Base-by-base conservation (phyloP, 2,888 invertebrate species). In the Drosophila koepferae region DNA sequence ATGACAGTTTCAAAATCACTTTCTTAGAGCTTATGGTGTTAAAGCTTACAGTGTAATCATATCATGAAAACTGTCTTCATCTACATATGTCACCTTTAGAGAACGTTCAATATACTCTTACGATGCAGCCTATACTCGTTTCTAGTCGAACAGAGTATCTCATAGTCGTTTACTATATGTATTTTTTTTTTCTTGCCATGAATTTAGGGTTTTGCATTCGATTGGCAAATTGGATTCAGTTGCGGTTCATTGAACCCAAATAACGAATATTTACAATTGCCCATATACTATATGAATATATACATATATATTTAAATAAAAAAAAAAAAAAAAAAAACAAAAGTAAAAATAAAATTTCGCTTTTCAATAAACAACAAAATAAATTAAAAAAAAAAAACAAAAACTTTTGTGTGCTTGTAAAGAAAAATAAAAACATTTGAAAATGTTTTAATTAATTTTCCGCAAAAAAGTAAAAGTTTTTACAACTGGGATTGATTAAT, bases 211-310 rank as follows among this genome's bases (percentile, higher is more conserved):
- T 41, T 58, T 60, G 51, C 55, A 76, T 72, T 76, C 62, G 72
- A 79, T 80, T 81, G 86, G 74, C 74, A 81, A 80, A 88, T 82
- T 81, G 60, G 40, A 74, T 59, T 69, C 65, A 51, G 80, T 73
- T 85, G 56, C 88, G 90, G 90, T 77, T 89, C 90, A 82, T 67
- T 82, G 77, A 89, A 82, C 81, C 59, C 58, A 62, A 84, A 87
- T 74, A 87, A 83, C 44, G 72, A 43, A 43, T 54, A 31, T 65
- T 44, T 46, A 59, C 56, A 59, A 69, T 72, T 70, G 66, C 62
- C 31, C n/a, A 44, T 28, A 20, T n/a, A n/a, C n/a, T n/a, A n/a
- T n/a, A n/a, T n/a, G n/a, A n/a, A 20, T 20, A 20, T 20, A 20
- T 20, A 20, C 2, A 20, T 20, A 20, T 20, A 69, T 23, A 23